Evolutionary conservation across 2,113 vertebrate genomes (phyloP).

Genomic region (Rhadina sibilatrix): DNA sequence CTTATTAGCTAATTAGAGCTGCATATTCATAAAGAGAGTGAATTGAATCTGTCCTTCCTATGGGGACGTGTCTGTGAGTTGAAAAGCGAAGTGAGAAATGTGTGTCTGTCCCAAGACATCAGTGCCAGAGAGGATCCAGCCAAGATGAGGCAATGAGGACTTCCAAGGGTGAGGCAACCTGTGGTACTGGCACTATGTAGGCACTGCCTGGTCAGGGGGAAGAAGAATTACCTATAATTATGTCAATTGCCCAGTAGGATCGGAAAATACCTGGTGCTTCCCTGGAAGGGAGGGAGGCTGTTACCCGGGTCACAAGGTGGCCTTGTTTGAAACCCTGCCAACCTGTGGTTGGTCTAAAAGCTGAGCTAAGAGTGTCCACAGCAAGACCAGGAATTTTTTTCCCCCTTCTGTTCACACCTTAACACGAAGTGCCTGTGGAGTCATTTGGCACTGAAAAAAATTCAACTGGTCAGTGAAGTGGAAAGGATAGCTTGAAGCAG

Average conservation of each 20-base stretch:
- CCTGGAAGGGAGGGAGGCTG: neutral
- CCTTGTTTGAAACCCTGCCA: neutral
- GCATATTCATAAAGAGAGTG: neutral
- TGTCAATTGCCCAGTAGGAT: neutral
- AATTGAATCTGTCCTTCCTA: rapidly evolving
- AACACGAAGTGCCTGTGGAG: neutral
- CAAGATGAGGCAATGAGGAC: neutral
- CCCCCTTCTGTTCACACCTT: neutral
- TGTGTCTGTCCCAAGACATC: neutral
- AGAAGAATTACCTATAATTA: neutral
- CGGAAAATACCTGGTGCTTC: neutral
- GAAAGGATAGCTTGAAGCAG: neutral
- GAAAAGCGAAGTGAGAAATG: neutral
- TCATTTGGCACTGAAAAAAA: neutral
- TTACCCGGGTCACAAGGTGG: neutral
- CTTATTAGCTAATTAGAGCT: neutral
- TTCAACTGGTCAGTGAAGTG: neutral
- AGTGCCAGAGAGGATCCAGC: neutral
- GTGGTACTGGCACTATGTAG: neutral
- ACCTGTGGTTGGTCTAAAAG: neutral
- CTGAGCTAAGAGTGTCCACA: neutral
- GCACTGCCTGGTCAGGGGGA: neutral
- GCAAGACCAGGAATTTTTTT: neutral
- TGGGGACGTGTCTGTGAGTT: neutral
- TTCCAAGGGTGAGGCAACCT: neutral